Evolutionary conservation across 1,140 invertebrate species (phyloP), one percentile per base, ranked within the genome.

Genomic region (Anadara kagoshimensis): DNA sequence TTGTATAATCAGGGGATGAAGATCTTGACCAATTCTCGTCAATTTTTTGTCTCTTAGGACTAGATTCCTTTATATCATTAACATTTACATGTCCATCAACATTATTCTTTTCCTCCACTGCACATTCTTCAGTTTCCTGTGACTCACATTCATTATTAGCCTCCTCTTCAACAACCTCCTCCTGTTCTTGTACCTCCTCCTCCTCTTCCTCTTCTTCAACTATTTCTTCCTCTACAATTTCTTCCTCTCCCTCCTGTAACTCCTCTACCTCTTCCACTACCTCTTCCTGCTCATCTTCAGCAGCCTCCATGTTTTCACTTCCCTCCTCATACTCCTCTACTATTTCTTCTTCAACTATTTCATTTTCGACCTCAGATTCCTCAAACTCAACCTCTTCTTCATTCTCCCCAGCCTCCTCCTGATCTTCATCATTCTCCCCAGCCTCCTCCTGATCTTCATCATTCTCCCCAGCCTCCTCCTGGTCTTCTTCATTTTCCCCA

Each of bases 151-250:
- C 29, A 20, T 44, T 22, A 24, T 36, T 36, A 41, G 49, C 26
- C 53, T 26, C 24, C 14, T 44, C 45, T 29, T 41, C 36, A 26
- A 49, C 22, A 49, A 24, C 29, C 18, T 54, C 49, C 51, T 67
- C 64, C 14, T 36, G 18, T 41, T 67, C 45, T 22, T 14, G 18
- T 29, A 18, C 54, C 14, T 41, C 44, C n/a, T n/a, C n/a, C n/a
- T 67, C 47, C n/a, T 45, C 56, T 67, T 67, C 53, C 41, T 54
- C 43, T 26, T 67, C 64, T 22, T 29, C n/a, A n/a, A n/a, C n/a
- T n/a, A n/a, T n/a, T n/a, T n/a, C n/a, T n/a, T n/a, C 29, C 29
- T 36, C 29, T 36, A 36, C 29, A 36, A 36, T 36, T 7, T 36
- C 29, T 36, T 36, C 29, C 7, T 36, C 29, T 36, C 29, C 29